Conservation (phyloP, 2,113 vertebrate genomes). For the Hemichromis elongatus region DNA sequence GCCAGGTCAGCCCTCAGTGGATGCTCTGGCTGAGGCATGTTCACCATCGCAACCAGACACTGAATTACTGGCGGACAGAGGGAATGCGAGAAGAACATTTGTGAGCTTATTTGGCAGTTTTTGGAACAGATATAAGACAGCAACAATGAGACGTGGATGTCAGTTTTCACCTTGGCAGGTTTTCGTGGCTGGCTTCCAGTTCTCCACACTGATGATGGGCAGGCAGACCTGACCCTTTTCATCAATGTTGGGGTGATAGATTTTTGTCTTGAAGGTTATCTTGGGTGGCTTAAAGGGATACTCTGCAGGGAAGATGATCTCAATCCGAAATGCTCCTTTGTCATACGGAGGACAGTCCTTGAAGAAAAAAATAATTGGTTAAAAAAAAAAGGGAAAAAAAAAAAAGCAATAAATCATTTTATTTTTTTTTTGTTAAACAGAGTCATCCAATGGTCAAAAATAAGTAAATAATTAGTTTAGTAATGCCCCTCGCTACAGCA, state of each 20-base stretch:
- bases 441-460: neutral
- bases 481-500: neutral
- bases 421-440: too few relatives aligned
- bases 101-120: neutral
- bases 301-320: constrained; percentile 94
- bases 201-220: constrained; percentile 94
- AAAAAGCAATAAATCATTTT: too few relatives aligned
- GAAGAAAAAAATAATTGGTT: too few relatives aligned
- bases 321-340: constrained; percentile 97
- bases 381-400: too few relatives aligned
- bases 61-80: constrained; percentile 80
- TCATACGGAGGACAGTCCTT: constrained; percentile 93
- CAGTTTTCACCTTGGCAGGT: constrained; percentile 84
- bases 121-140: neutral
- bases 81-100: neutral
- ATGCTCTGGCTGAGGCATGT: constrained; percentile 91
- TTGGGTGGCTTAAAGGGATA: constrained; percentile 99
- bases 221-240: constrained; percentile 98
- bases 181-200: constrained; percentile 99
- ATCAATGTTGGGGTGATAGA: constrained; percentile 98
- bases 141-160: neutral
- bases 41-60: constrained; percentile 92
- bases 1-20: constrained; percentile 95
- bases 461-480: neutral
- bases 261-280: constrained; percentile 98